Evolutionary conservation across 1,140 invertebrate genomes (phyloP), one percentile per base, ranked within the genome.

Genomic region (Drosophila kikkawai): DNA sequence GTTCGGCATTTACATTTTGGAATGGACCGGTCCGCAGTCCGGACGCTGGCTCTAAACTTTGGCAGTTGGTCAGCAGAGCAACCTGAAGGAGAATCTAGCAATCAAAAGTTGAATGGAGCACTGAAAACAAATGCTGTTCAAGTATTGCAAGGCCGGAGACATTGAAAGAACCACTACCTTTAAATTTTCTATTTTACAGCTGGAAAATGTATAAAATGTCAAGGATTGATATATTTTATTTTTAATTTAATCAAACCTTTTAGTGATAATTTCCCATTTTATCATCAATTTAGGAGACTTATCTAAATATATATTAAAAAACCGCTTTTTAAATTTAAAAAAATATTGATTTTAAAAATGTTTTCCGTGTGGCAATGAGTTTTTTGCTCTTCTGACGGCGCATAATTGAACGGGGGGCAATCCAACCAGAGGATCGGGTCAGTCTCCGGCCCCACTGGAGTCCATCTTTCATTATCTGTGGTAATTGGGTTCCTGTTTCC

Each of bases 391-490:
- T 73, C 70, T 63, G 79, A 42, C 59, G 53, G 55, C 44, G 79
- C 70, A 82, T 86, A 87, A 79, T 86, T 82, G 64, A 51, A 47
- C 47, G 58, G 34, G 26, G 34, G 37, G 44, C 3, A 0, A 15
- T 42, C 9, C 8, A 32, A 17, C 51, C 22, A 39, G 29, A 44
- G 32, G 45, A 34, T 19, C 32, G 37, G 60, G 51, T 19, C 63
- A 22, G 50, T 22, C 42, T 39, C 55, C 45, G 7, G 37, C 50
- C 22, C 13, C 55, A 26, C 19, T 17, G 29, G 29, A 63, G 36
- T 75, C 59, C 64, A 75, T 85, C 76, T 79, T 79, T 71, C 82
- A 88, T 88, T 88, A 80, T 80, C 81, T 70, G 51, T 57, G 45
- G 37, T 88, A 87, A 87, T 84, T 87, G 79, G 83, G 66, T 78